Evolutionary conservation across 2,888 invertebrate species (phyloP).

Genomic region (Ectemnius cavifrons): DNA sequence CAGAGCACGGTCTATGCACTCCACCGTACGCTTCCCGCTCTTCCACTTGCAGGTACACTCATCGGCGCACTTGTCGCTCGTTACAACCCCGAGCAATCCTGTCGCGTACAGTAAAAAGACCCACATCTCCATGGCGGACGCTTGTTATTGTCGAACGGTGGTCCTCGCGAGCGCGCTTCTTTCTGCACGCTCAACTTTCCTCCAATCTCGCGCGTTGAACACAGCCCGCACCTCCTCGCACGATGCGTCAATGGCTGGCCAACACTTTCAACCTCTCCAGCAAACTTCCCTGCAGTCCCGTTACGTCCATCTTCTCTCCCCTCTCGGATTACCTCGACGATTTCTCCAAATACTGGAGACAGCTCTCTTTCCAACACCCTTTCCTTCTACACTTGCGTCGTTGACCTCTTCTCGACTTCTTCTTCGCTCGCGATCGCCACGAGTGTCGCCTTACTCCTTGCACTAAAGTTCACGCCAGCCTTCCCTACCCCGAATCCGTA

Average conservation of each 20-base stretch:
- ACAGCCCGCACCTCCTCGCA: constrained; percentile 10
- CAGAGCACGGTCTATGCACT: constrained; percentile 90
- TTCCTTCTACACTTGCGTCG: constrained; percentile 20
- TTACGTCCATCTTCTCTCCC: constrained; percentile 43
- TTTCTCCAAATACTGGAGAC: background rate
- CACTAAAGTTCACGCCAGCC: constrained; percentile 37
- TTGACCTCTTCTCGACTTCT: constrained; percentile 20
- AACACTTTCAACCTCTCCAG: constrained; percentile 19
- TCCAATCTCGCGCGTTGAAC: constrained; percentile 20
- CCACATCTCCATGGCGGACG: constrained; percentile 47
- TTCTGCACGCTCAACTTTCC: constrained; percentile 1
- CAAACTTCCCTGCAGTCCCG: constrained; percentile 25
- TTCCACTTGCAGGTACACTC: constrained; percentile 95
- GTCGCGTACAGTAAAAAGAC: constrained; percentile 50
- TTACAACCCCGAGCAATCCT: constrained; percentile 58
- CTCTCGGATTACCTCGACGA: background rate
- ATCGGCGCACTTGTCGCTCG: constrained; percentile 74
- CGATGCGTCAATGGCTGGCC: constrained; percentile 42
- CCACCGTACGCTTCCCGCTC: constrained; percentile 94
- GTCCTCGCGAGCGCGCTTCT: constrained; percentile 21
- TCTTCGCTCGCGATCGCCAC: constrained; percentile 17
- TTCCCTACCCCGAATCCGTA: constrained; percentile 31
- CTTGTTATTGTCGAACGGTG: constrained; percentile 46
- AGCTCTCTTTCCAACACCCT: background rate
- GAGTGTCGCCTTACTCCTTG: constrained; percentile 30